Evolutionary conservation across 2,113 vertebrate genomes (phyloP).

Genomic region (Felis chaus): DNA sequence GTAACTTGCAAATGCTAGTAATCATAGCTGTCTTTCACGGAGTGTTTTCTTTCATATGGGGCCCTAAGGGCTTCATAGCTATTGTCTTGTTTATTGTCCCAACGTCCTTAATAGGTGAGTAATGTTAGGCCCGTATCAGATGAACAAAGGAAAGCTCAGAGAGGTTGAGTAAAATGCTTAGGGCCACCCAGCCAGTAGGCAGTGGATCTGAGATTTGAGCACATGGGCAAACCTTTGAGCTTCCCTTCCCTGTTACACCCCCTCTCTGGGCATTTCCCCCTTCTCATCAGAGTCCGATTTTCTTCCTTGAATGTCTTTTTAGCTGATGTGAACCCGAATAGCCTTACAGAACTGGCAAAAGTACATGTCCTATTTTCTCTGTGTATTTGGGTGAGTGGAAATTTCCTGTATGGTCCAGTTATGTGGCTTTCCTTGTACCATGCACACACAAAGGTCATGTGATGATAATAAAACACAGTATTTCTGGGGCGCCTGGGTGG

Average conservation of each 20-base stretch:
- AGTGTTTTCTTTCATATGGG: not conserved
- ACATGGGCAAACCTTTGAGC: not conserved
- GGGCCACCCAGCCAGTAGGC: not conserved
- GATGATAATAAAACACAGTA: fast-evolving
- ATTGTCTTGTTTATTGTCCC: not conserved
- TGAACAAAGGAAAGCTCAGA: not conserved
- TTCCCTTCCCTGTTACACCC: not conserved
- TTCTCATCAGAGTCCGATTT: not conserved
- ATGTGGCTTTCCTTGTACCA: not conserved
- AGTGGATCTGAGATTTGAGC: not conserved
- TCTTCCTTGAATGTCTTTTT: not conserved
- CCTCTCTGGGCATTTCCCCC: not conserved
- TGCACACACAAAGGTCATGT: no score
- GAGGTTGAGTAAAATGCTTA: not conserved
- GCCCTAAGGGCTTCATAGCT: not conserved
- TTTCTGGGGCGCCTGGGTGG: not conserved
- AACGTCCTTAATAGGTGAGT: not conserved
- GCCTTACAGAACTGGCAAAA: not conserved
- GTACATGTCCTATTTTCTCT: not conserved
- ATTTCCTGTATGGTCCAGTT: not conserved
- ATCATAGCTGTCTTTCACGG: not conserved
- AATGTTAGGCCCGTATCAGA: not conserved
- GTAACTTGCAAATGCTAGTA: not conserved
- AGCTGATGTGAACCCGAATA: not conserved
- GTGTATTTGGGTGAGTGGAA: not conserved